A percentile compares a stretch with the other conserved stretches of the same genome.
Conservation (phyloP, 2,888 invertebrate genomes). For the Chymomyza amoena region DNA sequence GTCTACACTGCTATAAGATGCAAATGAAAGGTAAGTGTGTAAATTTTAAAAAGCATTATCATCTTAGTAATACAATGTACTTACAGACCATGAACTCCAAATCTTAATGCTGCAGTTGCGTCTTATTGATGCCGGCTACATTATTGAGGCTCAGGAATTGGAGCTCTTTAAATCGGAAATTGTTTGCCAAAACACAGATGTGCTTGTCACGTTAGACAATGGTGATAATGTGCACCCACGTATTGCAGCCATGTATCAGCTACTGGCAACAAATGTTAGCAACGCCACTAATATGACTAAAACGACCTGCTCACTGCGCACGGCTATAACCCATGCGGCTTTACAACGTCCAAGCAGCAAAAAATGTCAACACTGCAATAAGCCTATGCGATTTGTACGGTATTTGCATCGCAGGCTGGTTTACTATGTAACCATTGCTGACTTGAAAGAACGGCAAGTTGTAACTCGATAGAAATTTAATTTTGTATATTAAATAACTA, state of each 20-base stretch:
- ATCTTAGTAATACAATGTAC: background rate
- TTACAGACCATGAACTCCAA: constrained; percentile 77
- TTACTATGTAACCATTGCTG: constrained; percentile 66
- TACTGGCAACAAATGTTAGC: constrained; percentile 63
- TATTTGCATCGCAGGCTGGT: constrained; percentile 74
- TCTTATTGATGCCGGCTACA: constrained; percentile 86
- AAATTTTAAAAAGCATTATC: background rate
- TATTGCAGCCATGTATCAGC: constrained; percentile 79
- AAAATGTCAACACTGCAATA: constrained; percentile 74
- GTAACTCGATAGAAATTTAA: background rate
- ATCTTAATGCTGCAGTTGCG: constrained; percentile 82
- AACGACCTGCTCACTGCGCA: constrained; percentile 71
- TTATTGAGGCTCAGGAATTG: constrained; percentile 86
- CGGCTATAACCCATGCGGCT: constrained; percentile 70
- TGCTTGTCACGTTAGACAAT: constrained; percentile 68
- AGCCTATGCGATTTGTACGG: constrained; percentile 65
- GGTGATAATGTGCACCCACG: constrained; percentile 78
- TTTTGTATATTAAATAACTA: background rate
- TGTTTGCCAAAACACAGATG: constrained; percentile 66
- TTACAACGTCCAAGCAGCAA: constrained; percentile 60
- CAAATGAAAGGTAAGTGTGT: constrained; percentile 82
- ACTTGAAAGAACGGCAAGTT: constrained; percentile 67
- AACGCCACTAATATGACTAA: constrained; percentile 65
- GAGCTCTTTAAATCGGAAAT: constrained; percentile 79
- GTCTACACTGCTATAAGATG: constrained; percentile 85